phyloP scores from a whole-genome alignment of 1,140 invertebrate species.

The Halictus rubicundus region DNA sequence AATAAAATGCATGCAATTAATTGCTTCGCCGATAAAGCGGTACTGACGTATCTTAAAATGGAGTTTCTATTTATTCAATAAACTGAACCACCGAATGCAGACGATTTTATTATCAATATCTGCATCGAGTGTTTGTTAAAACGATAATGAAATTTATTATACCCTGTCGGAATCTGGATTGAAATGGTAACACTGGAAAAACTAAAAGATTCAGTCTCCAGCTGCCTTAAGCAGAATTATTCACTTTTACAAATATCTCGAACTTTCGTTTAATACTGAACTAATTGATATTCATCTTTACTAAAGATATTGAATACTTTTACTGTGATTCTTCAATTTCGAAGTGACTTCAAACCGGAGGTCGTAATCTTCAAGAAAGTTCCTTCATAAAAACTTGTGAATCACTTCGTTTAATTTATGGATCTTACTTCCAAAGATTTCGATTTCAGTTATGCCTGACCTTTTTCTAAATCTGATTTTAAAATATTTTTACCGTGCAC shows the following conservation, averaged over 20 bases:
- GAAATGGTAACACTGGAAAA: neutral
- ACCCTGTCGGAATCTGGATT: neutral
- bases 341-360: no score
- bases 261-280: neutral
- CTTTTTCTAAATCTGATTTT: neutral
- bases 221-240: no score
- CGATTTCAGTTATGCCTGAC: neutral
- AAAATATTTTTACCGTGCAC: neutral
- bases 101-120: neutral
- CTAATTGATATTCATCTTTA: neutral
- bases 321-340: neutral
- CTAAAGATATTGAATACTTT: slow-evolving; percentile 3
- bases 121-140: neutral
- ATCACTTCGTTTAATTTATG: slow-evolving; percentile 9
- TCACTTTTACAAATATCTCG: neutral
- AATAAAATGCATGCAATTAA: slow-evolving; percentile 32
- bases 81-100: neutral
- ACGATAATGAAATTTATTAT: neutral
- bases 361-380: neutral
- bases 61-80: neutral
- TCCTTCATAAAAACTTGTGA: neutral
- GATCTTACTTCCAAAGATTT: neutral
- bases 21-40: neutral
- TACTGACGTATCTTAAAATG: neutral
- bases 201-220: neutral